Evolutionary conservation across 2,797 vertebrate genomes (phyloP).

Genomic region (Peromyscus attwateri): DNA sequence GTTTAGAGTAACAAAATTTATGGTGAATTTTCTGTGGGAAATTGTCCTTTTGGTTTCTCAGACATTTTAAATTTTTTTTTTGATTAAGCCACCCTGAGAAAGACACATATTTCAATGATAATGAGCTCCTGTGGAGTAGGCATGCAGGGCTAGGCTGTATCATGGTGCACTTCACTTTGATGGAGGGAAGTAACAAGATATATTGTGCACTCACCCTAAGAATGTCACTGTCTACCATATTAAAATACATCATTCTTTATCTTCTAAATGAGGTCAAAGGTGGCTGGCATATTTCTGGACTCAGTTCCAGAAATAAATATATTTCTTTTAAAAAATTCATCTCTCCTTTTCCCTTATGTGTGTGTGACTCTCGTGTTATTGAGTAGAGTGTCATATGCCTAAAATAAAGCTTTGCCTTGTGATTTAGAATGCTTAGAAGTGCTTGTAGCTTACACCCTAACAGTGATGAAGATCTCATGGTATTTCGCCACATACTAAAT

Average conservation of each 20-base stretch:
- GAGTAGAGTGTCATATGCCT: background rate
- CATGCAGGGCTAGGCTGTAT: background rate
- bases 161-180: background rate
- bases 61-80: constrained; percentile 31
- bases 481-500: background rate
- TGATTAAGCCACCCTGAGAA: constrained; percentile 18
- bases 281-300: background rate
- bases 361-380: background rate
- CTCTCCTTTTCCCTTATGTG: background rate
- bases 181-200: background rate
- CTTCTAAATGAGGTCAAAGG: constrained; percentile 27
- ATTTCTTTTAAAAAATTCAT: background rate
- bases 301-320: constrained; percentile 21
- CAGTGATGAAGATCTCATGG: background rate
- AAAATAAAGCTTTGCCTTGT: constrained; percentile 13
- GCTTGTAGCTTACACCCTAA: background rate
- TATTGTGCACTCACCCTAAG: background rate
- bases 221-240: background rate
- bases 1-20: constrained; percentile 25
- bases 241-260: background rate
- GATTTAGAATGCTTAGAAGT: background rate
- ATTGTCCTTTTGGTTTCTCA: background rate
- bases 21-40: constrained; percentile 10
- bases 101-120: background rate
- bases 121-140: background rate